Evolutionary conservation across 1,140 invertebrate species (phyloP), one percentile per base, ranked within the genome.

Genomic region (Thalassaphorura encarpata): DNA sequence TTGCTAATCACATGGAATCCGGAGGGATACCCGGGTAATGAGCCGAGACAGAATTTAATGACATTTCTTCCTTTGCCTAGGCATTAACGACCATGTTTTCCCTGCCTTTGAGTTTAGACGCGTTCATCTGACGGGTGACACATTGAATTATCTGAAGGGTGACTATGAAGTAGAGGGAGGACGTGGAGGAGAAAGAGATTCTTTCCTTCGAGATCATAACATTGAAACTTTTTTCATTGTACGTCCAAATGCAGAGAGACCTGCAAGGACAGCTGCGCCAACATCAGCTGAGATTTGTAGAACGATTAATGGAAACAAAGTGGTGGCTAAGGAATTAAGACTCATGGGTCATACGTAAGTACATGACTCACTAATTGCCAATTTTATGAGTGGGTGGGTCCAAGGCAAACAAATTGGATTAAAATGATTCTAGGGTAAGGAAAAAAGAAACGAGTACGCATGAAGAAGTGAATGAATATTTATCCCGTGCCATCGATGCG

Each of bases 101-200:
- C n/a, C n/a, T n/a, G n/a, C n/a, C n/a, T n/a, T n/a, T n/a, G n/a
- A n/a, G n/a, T n/a, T n/a, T 70, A 92, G 91, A 36, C 80, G 90
- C 47, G 87, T 97, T n/a, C 92, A 96, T 71, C 89, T 97, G 51
- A 96, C 92, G 0, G 83, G 85, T 69, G 89, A 93, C 67, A 95
- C 92, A 0, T 74, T 95, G 23, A 77, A 80, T 18, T 89, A 81
- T 68, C 78, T 97, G 41, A 85, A 84, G 43, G 84, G 80, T 28
- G 85, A 90, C 66, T 97, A 94, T 71, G 80, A 87, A 68, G 89
- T 95, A 26, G 92, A 95, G 68, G 84, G 83, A 0, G 91, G 90
- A 3, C 73, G 83, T 58, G 91, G 92, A 0, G 83, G 78, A 0
- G 83, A 89, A 40, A 72, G 91, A 33, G 90, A 95, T 65, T 70